These are phyloP conservation scores for Emys orbicularis DNA, from an alignment of 2,797 vertebrate genomes.

Conservation along the genomic window DNA sequence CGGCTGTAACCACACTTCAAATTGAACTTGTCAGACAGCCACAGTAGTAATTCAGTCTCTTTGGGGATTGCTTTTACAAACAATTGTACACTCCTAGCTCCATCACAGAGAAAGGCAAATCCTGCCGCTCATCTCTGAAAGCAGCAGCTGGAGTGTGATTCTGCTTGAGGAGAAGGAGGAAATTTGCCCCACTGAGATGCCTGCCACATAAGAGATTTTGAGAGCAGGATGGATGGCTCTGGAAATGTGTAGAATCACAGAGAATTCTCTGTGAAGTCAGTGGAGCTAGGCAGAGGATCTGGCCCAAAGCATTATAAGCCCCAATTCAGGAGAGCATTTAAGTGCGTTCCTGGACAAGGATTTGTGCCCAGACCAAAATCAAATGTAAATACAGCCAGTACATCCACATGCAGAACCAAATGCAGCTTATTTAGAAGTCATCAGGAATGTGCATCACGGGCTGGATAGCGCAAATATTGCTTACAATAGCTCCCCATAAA, in stretches of 20 bases:
- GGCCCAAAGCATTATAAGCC: background rate
- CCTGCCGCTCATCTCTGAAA: background rate
- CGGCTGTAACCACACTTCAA: background rate
- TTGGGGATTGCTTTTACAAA: background rate
- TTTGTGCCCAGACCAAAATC: background rate
- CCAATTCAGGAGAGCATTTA: background rate
- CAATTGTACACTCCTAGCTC: background rate
- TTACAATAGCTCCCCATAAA: background rate
- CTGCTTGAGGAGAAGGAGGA: background rate
- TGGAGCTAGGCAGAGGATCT: background rate
- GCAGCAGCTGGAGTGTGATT: fast-evolving
- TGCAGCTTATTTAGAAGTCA: background rate
- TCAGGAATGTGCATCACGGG: background rate
- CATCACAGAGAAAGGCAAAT: background rate
- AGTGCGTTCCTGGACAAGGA: background rate
- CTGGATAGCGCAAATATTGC: background rate
- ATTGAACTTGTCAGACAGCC: background rate
- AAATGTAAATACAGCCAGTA: background rate
- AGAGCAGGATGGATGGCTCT: background rate
- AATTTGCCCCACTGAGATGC: background rate
- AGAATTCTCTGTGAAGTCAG: background rate
- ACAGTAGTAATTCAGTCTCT: background rate
- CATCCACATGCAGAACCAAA: background rate
- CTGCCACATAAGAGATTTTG: background rate
- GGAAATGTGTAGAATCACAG: background rate